Conservation (phyloP, 2,797 vertebrate species). For the Odontamblyopus rebecca region DNA sequence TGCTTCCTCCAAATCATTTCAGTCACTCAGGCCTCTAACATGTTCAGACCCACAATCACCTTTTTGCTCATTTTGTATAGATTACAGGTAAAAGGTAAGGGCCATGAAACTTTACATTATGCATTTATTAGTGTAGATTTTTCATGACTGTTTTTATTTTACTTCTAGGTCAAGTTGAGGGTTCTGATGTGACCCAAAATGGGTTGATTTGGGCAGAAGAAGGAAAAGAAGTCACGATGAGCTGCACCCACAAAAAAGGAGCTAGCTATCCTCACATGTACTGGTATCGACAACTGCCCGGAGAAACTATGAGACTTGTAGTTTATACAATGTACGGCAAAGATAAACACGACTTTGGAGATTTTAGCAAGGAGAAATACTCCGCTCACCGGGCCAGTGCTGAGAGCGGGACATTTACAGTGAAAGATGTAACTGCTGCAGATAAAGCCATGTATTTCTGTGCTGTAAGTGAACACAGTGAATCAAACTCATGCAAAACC, state of each 20-base stretch:
- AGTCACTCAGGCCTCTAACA: neutral
- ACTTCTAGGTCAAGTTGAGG: slow-evolving; percentile 19
- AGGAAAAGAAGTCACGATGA: neutral
- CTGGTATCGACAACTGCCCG: slow-evolving; percentile 45
- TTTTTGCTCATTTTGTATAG: neutral
- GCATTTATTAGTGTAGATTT: neutral
- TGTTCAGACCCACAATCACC: neutral
- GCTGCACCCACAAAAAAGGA: slow-evolving; percentile 30
- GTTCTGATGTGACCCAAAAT: slow-evolving; percentile 1
- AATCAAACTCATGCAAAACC: neutral
- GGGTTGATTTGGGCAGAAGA: neutral
- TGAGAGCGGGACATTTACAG: neutral
- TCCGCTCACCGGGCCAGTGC: neutral
- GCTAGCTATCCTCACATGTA: slow-evolving; percentile 10
- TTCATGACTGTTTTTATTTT: neutral
- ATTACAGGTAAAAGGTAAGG: slow-evolving; percentile 2
- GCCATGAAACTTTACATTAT: neutral
- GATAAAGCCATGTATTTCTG: slow-evolving; percentile 12
- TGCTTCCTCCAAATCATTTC: neutral
- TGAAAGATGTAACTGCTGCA: neutral
- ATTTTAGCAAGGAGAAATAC: neutral
- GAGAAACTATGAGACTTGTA: slow-evolving; percentile 29
- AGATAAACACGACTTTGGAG: neutral
- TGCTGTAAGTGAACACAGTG: slow-evolving; percentile 11
- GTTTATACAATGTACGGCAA: slow-evolving; percentile 7